These are phyloP conservation scores for Drosophila subquinaria DNA, from an alignment of 2,888 invertebrate species.

Conservation along the genomic window DNA sequence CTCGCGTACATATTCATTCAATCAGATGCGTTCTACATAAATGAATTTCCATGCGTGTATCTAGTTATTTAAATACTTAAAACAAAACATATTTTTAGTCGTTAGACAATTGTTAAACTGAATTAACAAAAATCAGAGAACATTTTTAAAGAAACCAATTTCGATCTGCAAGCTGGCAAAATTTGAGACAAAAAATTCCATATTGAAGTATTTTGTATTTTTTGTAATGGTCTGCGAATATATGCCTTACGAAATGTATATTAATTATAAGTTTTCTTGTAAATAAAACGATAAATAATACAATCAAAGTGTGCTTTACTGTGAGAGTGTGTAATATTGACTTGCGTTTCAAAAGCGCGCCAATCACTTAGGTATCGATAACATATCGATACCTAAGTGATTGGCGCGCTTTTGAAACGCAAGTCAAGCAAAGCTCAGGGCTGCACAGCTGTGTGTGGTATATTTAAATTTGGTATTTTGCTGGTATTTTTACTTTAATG, in stretches of 20 bases:
- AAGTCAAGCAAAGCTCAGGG: neutral
- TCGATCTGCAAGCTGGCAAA: conserved; percentile 44
- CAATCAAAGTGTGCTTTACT: neutral
- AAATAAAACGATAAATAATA: conserved; percentile 71
- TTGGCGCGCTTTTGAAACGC: too few species aligned
- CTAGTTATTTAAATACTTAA: conserved; percentile 82
- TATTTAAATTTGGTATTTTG: neutral
- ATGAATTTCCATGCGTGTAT: conserved; percentile 82
- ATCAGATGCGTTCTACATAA: conserved; percentile 72
- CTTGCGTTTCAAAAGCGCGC: conserved; percentile 18
- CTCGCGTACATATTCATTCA: conserved; percentile 75
- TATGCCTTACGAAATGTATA: conserved; percentile 61
- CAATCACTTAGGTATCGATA: conserved; percentile 14
- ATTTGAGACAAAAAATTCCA: conserved; percentile 27
- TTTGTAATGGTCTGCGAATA: conserved; percentile 53
- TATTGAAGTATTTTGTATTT: conserved; percentile 50
- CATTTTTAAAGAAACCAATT: conserved; percentile 18
- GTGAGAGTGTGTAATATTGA: neutral
- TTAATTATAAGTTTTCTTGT: conserved; percentile 73
- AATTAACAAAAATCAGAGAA: conserved; percentile 33
- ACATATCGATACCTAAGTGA: too few species aligned
- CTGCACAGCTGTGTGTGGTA: neutral
- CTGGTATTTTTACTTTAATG: neutral
- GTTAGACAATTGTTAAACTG: conserved; percentile 82
- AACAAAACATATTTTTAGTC: conserved; percentile 78